These are phyloP conservation scores for Hirtodrosophila confusa DNA, from an alignment of 2,888 invertebrate genomes.

Conservation along the genomic window DNA sequence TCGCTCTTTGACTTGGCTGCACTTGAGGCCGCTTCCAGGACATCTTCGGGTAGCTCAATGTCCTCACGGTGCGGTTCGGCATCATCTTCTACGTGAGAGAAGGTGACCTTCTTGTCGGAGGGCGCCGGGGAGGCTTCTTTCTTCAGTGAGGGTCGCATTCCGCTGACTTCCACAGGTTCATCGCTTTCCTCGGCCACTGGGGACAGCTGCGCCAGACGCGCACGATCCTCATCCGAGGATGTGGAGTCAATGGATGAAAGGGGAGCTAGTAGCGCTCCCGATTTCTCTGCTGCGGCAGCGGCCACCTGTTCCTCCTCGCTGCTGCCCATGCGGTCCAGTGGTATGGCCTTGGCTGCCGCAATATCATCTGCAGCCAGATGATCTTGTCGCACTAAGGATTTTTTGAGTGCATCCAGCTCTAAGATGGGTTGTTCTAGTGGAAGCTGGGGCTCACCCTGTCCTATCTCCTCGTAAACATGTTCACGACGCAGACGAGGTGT, in stretches of 20 bases:
- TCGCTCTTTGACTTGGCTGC: constrained; percentile 83
- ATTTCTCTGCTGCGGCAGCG: constrained; percentile 42
- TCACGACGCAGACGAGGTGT: constrained; percentile 86
- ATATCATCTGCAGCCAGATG: constrained; percentile 85
- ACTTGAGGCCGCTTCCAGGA: constrained; percentile 77
- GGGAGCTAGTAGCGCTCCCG: constrained; percentile 76
- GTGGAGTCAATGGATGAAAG: constrained; percentile 84
- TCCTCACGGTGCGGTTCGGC: constrained; percentile 82
- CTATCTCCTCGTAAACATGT: constrained; percentile 88
- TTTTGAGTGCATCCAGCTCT: constrained; percentile 78
- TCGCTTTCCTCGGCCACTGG: constrained; percentile 83
- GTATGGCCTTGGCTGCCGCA: constrained; percentile 83
- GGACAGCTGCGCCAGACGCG: constrained; percentile 71
- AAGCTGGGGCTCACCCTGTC: constrained; percentile 59
- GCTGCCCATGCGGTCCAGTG: constrained; percentile 84
- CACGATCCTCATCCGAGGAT: constrained; percentile 84
- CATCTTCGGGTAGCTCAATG: constrained; percentile 82
- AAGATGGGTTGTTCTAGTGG: constrained; percentile 71
- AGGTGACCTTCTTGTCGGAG: constrained; percentile 85
- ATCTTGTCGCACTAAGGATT: constrained; percentile 81
- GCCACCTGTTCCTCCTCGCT: constrained; percentile 82
- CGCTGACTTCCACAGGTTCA: constrained; percentile 44
- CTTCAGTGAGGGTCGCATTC: constrained; percentile 78
- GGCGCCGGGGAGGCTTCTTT: constrained; percentile 84
- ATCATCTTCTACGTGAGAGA: constrained; percentile 84